Base-by-base conservation (phyloP, 37 sponge, comb jelly and placozoan species). In the Chondrosia reniformis region DNA sequence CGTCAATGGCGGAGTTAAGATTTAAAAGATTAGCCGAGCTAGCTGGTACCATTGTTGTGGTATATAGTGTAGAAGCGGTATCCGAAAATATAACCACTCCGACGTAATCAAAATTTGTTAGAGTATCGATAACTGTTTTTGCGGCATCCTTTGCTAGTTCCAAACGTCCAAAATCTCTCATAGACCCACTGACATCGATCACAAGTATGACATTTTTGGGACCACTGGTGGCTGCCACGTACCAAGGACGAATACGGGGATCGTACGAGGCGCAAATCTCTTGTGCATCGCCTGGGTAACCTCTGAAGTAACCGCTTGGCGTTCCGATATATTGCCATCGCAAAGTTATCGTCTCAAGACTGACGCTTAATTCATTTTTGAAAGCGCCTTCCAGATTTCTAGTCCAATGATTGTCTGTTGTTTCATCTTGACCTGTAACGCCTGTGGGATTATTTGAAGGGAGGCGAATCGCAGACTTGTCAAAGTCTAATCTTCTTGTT, bases 221-320 rank as follows among this genome's bases (percentile, higher is more conserved):
- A 67, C 81, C 81, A 27, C 38, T 57, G 33, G 81, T 80, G 57
- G 81, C 72, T 0, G 81, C 72, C 15, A 80, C 55, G 76, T 80
- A 80, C 81, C 81, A 80, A 31, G 81, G 81, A 28, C 81, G 81
- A 42, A 80, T 43, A 27, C 81, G 72, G 21, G 81, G 81, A 31
- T 80, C 81, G 74, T 76, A 80, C 37, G 31, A 21, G 39, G 32
- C 36, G 67, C 67, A 66, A 21, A 40, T 30, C 17, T 69, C 72
- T 36, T 69, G 43, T 12, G 41, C 72, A 6, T 31, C 31, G 1
- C 72, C 72, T 0, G 72, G 72, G 41, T 38, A 69, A 25, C 2
- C 4, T 1, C 72, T 41, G 43, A 34, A 40, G 25, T 43, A 38
- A 2, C 72, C 72, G 42, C 4, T 69, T 41, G 72, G 72, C 12